Evolutionary conservation across 2,113 vertebrate genomes (phyloP), one percentile per base, ranked within the genome.

Genomic region (Oreochromis spilurus): DNA sequence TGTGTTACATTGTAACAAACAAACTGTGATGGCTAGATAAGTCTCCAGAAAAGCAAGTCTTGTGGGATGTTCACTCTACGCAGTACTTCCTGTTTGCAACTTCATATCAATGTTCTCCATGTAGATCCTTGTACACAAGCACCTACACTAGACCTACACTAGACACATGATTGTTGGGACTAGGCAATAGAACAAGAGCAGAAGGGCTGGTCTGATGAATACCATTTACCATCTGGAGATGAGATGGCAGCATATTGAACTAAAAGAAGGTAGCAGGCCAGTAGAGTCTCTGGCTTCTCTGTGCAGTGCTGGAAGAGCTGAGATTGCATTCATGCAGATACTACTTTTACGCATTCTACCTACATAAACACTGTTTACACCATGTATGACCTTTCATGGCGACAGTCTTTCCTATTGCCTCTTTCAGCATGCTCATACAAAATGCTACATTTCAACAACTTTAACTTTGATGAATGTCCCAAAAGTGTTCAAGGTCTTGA

Each of bases 1-100:
- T 0, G 1, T 43, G 21, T 72, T 0, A 43, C 65, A 72, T 26
- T 72, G 21, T 26, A 43, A 45, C 19, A 0, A 9, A 43, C 3
- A 45, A 72, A 45, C 21, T 45, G 34, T 65, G 38, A 72, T 72
- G 65, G 38, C 38, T 40, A 6, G 1, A 24, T 4, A 40, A 26
- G 65, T 45, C 65, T 72, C 0, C 24, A 19, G 1, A 77, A 77
- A 10, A 48, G 1, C 14, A 4, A 17, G 40, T 48, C 40, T 48
- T 75, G 24, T 29, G 24, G 24, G 26, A 31, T 77, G 70, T 75
- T 75, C 70, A 26, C 70, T 19, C 16, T 77, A 19, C 24, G 11
- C 24, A 77, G 6, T 45, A 81, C 17, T 19, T 45, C 14, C 21
- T 81, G 60, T 65, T 65, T 36, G 17, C 60, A 38, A 38, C 1